Conservation (phyloP, 2,797 vertebrate genomes). For the Oryzias sinensis region DNA sequence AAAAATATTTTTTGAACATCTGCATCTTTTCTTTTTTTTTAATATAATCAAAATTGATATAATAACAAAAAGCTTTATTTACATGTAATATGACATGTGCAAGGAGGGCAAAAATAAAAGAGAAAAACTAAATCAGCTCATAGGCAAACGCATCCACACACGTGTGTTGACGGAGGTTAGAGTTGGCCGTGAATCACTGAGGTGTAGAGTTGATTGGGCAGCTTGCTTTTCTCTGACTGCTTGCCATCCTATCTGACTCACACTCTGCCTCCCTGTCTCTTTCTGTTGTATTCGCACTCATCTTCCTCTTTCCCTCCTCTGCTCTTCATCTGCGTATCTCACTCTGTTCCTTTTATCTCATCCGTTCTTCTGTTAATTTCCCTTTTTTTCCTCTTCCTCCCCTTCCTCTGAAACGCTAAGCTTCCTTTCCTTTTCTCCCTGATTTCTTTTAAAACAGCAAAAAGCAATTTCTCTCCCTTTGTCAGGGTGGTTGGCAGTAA, state of each 20-base stretch:
- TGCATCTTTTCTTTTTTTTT: background rate
- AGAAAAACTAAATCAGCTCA: constrained; percentile 6
- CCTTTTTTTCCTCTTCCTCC: constrained; percentile 31
- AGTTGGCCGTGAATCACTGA: constrained; percentile 46
- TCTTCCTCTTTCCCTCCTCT: constrained; percentile 34
- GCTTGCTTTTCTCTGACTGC: constrained; percentile 52
- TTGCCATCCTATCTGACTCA: constrained; percentile 60
- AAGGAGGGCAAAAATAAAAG: constrained; percentile 10
- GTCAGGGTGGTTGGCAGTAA: constrained; percentile 71
- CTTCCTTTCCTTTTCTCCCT: constrained; percentile 56
- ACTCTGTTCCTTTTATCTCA: constrained; percentile 49
- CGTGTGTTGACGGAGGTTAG: constrained; percentile 55
- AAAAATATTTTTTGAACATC: too few species aligned
- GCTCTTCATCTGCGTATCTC: constrained; percentile 56
- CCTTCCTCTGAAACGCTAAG: constrained; percentile 61
- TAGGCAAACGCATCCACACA: constrained; percentile 1
- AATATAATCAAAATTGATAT: background rate
- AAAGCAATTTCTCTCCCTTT: constrained; percentile 81
- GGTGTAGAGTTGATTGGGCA: constrained; percentile 62
- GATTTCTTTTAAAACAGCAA: constrained; percentile 72
- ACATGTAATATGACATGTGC: background rate
- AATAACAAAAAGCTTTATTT: background rate
- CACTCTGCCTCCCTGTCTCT: constrained; percentile 16
- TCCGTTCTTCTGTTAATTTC: constrained; percentile 43
- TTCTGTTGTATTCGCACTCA: constrained; percentile 22